Conservation (phyloP, 2,888 invertebrate genomes). For the Cactoblastis cactorum region DNA sequence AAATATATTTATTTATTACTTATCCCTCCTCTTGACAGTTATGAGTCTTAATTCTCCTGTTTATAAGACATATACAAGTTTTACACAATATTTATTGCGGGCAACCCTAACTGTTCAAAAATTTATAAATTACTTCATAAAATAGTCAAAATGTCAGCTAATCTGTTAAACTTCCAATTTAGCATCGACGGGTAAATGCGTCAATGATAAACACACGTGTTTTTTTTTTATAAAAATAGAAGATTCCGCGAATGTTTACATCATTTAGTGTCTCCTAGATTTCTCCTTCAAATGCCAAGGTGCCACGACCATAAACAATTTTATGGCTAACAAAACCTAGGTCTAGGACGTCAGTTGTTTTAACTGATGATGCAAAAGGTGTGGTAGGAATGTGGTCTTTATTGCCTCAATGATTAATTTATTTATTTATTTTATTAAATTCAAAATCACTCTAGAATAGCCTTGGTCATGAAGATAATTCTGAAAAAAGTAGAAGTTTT, state of each 20-base stretch:
- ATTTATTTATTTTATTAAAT: no score
- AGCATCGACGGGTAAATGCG: constrained; percentile 3
- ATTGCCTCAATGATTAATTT: no score
- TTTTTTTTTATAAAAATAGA: constrained; percentile 3
- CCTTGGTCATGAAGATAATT: no score
- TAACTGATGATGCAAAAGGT: neutral
- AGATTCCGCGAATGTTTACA: constrained; percentile 6
- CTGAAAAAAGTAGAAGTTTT: no score
- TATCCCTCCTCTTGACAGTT: no score
- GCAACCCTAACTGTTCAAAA: no score
- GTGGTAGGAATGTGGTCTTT: neutral
- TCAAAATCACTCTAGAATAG: no score
- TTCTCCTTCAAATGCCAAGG: neutral
- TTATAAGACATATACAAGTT: no score
- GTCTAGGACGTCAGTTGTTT: neutral
- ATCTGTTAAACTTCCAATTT: neutral
- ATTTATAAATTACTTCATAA: neutral
- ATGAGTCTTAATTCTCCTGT: no score
- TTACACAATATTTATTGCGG: no score
- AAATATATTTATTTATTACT: no score
- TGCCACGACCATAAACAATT: neutral
- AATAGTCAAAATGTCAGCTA: neutral
- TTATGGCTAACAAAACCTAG: neutral
- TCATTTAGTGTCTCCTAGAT: neutral
- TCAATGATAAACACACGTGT: neutral